These are phyloP conservation scores for Caenorhabditis afra DNA, from an alignment of 2,888 invertebrate species.

Conservation along the genomic window DNA sequence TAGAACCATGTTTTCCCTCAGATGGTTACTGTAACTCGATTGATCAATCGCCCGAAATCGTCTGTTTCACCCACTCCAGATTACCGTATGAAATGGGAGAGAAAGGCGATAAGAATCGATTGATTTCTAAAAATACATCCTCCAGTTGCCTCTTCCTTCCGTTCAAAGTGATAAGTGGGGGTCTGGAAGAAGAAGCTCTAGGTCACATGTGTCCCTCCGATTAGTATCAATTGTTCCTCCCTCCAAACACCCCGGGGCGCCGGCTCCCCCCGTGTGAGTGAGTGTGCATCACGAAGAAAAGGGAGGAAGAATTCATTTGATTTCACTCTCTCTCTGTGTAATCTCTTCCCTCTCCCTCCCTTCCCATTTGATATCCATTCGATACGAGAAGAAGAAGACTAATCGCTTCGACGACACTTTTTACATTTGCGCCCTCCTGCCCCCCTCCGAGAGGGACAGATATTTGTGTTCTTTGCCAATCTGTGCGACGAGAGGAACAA, in stretches of 20 bases:
- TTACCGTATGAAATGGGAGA: too few relatives aligned
- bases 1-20: too few relatives aligned
- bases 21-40: too few relatives aligned
- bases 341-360: conserved; percentile 21
- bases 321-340: conserved; percentile 39
- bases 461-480: conserved; percentile 11
- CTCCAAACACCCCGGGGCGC: conserved; percentile 19
- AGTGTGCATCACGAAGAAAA: not conserved
- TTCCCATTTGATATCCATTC: conserved; percentile 1
- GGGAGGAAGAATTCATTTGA: conserved; percentile 10
- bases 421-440: not conserved
- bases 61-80: too few relatives aligned
- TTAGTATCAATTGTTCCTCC: conserved; percentile 43
- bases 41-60: too few relatives aligned
- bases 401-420: conserved; percentile 32
- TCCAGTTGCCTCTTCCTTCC: too few relatives aligned
- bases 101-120: too few relatives aligned
- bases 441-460: too few relatives aligned
- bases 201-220: conserved; percentile 41
- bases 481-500: conserved; percentile 3
- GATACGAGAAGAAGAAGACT: not conserved
- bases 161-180: too few relatives aligned
- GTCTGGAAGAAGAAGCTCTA: not conserved
- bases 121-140: too few relatives aligned
- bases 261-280: conserved; percentile 12